Percentiles rank a stretch among this genome's conserved stretches.
phyloP scores from a whole-genome alignment of 2,888 invertebrate species.

The Microctonus brassicae region DNA sequence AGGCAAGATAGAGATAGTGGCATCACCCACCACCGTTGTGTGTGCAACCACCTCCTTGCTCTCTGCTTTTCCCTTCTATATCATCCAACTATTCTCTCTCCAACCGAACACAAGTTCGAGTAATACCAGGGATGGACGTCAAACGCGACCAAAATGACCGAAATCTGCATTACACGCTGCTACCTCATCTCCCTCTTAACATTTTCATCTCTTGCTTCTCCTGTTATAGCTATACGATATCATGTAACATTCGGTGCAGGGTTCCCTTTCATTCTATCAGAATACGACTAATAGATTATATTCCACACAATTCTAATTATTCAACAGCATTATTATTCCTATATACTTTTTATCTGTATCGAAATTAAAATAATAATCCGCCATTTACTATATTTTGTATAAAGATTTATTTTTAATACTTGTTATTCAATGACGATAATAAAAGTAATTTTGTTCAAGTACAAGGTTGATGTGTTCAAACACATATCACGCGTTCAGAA shows the following conservation, averaged over 20 bases:
- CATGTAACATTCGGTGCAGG: not conserved
- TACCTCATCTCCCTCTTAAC: slow-evolving; percentile 17
- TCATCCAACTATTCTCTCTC: slow-evolving; percentile 36
- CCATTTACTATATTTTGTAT: too few relatives aligned
- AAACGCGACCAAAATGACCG: slow-evolving; percentile 67
- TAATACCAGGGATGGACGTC: slow-evolving; percentile 66
- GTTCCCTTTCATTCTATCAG: not conserved
- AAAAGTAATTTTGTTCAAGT: not conserved
- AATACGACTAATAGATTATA: not conserved
- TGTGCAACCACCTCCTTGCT: slow-evolving; percentile 12
- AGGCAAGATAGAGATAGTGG: not conserved
- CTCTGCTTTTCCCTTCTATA: slow-evolving; percentile 40
- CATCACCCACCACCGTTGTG: slow-evolving; percentile 9
- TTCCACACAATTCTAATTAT: not conserved
- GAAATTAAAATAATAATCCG: not conserved
- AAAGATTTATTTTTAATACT: too few relatives aligned
- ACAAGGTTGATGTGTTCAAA: not conserved
- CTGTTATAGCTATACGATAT: slow-evolving; percentile 1
- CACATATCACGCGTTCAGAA: not conserved
- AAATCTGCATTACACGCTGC: slow-evolving; percentile 60
- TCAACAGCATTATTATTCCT: not conserved
- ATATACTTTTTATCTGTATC: too few relatives aligned
- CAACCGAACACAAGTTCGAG: slow-evolving; percentile 64
- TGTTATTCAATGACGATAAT: too few relatives aligned
- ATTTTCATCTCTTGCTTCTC: slow-evolving; percentile 7